Percentiles rank a stretch among this genome's conserved stretches.
These are phyloP conservation scores for Ciconia maguari DNA, from an alignment of 2,113 vertebrate genomes.

Conservation along the genomic window DNA sequence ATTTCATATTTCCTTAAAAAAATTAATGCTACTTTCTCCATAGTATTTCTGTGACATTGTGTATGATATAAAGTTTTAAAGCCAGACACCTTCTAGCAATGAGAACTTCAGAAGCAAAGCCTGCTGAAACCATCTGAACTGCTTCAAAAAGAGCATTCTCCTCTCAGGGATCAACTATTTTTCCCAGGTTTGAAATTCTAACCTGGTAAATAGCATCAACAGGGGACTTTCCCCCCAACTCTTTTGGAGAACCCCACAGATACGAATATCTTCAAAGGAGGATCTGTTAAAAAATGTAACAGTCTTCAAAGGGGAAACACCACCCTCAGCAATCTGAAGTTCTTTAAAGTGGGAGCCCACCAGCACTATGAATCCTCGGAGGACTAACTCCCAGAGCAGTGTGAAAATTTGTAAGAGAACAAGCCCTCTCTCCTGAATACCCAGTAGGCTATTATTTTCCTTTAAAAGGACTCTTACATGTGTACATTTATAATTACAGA, in stretches of 20 bases:
- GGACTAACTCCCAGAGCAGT: slow-evolving; percentile 66
- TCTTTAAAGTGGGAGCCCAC: slow-evolving; percentile 77
- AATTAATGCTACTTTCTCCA: background rate
- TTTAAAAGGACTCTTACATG: slow-evolving; percentile 68
- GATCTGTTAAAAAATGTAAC: slow-evolving; percentile 76
- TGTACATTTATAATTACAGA: slow-evolving; percentile 64
- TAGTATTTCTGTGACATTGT: background rate
- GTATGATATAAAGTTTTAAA: slow-evolving; percentile 54
- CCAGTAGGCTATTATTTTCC: slow-evolving; percentile 57
- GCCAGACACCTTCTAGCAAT: slow-evolving; percentile 61
- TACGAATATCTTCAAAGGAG: slow-evolving; percentile 77
- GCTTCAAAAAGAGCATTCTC: slow-evolving; percentile 74
- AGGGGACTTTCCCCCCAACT: slow-evolving; percentile 59
- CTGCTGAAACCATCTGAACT: slow-evolving; percentile 69
- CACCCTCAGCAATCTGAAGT: slow-evolving; percentile 76
- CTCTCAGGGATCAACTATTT: slow-evolving; percentile 68
- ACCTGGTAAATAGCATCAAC: slow-evolving; percentile 75
- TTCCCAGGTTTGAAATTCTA: slow-evolving; percentile 69
- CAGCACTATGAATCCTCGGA: slow-evolving; percentile 67
- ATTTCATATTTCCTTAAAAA: background rate
- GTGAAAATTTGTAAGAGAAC: slow-evolving; percentile 67
- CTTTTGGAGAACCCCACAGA: slow-evolving; percentile 72
- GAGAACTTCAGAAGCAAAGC: slow-evolving; percentile 71
- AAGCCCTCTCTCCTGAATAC: slow-evolving; percentile 55
- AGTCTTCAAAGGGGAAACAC: slow-evolving; percentile 78